Percentiles rank a stretch among this genome's conserved stretches.
Conservation (phyloP, 2,888 invertebrate species). For the Holacanthella duospinosa region DNA sequence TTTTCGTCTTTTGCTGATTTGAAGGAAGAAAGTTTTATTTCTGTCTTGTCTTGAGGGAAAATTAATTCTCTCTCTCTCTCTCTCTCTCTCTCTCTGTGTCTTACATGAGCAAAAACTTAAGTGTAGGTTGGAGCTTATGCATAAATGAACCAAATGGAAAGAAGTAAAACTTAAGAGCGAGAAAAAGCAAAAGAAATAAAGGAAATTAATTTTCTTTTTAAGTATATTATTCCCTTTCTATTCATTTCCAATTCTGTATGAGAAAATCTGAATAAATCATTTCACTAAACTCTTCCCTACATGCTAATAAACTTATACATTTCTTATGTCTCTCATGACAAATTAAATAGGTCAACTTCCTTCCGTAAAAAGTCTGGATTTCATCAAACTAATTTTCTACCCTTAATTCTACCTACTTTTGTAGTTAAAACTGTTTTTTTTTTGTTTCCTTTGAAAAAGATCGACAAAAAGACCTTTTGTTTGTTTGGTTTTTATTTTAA, state of each 20-base stretch:
- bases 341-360: background rate
- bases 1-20: too few relatives aligned
- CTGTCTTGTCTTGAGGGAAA: too few relatives aligned
- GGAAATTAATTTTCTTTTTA: background rate
- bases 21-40: too few relatives aligned
- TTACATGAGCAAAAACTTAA: too few relatives aligned
- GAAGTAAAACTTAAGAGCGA: too few relatives aligned
- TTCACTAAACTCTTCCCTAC: background rate
- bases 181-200: too few relatives aligned
- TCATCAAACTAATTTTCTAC: background rate
- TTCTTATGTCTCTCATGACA: background rate
- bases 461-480: too few relatives aligned
- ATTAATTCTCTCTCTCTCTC: too few relatives aligned
- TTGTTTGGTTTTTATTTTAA: background rate
- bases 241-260: background rate
- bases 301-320: background rate
- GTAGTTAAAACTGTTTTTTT: background rate
- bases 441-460: too few relatives aligned
- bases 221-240: background rate
- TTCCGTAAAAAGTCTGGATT: background rate
- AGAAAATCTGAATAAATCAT: background rate
- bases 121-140: background rate
- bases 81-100: too few relatives aligned
- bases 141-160: background rate
- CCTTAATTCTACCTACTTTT: background rate